A percentile compares a stretch with the other conserved stretches of the same genome.
These are phyloP conservation scores for Megathymus violae DNA, from an alignment of 1,140 invertebrate species.

Conservation along the genomic window DNA sequence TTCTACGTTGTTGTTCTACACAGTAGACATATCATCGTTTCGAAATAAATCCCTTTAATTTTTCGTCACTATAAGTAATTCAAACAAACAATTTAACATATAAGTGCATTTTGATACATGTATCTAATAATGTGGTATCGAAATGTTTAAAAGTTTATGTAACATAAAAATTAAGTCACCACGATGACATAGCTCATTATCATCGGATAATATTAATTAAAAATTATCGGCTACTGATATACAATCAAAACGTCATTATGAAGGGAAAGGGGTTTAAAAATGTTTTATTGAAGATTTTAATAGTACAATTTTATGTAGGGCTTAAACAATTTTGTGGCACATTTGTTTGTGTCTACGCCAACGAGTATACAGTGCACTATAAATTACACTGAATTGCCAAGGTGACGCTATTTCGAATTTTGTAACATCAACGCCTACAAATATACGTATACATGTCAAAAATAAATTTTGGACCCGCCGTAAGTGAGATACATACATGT, in stretches of 20 bases:
- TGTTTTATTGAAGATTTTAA: background rate
- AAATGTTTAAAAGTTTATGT: background rate
- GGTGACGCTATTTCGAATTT: conserved; percentile 71
- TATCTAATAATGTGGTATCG: too few species aligned
- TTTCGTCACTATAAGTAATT: conserved; percentile 11
- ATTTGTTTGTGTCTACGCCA: background rate
- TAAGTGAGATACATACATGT: conserved; percentile 35
- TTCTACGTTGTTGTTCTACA: conserved; percentile 77
- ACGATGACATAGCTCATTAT: background rate
- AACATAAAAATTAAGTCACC: background rate
- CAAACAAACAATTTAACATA: too few species aligned
- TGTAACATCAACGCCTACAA: conserved; percentile 55
- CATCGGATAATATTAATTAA: background rate
- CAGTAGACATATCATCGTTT: conserved; percentile 82
- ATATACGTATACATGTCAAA: conserved; percentile 72
- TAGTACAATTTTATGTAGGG: background rate
- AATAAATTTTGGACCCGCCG: conserved; percentile 73
- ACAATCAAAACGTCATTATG: conserved; percentile 5
- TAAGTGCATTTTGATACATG: too few species aligned
- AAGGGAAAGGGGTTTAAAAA: background rate
- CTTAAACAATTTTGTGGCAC: background rate
- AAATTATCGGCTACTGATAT: background rate
- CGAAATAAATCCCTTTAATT: conserved; percentile 75
- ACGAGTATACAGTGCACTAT: conserved; percentile 2
- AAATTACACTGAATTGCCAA: conserved; percentile 36